These are phyloP conservation scores for Esox lucius DNA, from an alignment of 2,797 vertebrate genomes.

Conservation along the genomic window DNA sequence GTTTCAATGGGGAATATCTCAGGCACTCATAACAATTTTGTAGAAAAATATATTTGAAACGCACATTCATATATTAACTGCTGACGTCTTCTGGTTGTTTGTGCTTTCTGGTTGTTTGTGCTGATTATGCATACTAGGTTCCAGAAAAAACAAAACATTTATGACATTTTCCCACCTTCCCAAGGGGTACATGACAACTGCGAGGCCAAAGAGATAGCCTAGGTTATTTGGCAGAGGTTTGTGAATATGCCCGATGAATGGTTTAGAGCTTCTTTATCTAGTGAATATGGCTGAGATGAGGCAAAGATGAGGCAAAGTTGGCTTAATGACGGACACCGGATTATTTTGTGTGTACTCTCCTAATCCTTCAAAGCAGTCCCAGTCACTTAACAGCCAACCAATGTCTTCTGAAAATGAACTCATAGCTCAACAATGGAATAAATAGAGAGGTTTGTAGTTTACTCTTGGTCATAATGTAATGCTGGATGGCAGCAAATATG, in stretches of 20 bases:
- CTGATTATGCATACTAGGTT: too few species aligned
- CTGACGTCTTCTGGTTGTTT: too few species aligned
- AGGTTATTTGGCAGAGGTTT: too few species aligned
- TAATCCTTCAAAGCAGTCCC: slow-evolving; percentile 17
- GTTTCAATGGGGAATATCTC: too few species aligned
- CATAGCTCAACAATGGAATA: slow-evolving; percentile 33
- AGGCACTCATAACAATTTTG: too few species aligned
- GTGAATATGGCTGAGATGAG: not conserved
- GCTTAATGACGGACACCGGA: slow-evolving; percentile 6
- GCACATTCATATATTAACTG: too few species aligned
- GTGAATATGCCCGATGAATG: not conserved
- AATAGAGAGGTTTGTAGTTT: slow-evolving; percentile 7
- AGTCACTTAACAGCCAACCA: not conserved
- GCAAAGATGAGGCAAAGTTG: not conserved
- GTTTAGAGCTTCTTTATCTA: not conserved
- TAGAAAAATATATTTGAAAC: too few species aligned
- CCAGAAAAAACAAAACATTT: too few species aligned
- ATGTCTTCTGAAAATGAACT: slow-evolving; percentile 25
- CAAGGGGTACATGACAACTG: too few species aligned
- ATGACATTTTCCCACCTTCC: too few species aligned
- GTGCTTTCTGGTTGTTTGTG: too few species aligned
- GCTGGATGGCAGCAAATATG: slow-evolving; percentile 42
- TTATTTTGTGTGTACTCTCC: slow-evolving; percentile 17
- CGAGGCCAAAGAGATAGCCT: too few species aligned
- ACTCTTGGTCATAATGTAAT: slow-evolving; percentile 30